phyloP scores from a whole-genome alignment of 2,113 vertebrate species.

The Sarotherodon lohbergeri region DNA sequence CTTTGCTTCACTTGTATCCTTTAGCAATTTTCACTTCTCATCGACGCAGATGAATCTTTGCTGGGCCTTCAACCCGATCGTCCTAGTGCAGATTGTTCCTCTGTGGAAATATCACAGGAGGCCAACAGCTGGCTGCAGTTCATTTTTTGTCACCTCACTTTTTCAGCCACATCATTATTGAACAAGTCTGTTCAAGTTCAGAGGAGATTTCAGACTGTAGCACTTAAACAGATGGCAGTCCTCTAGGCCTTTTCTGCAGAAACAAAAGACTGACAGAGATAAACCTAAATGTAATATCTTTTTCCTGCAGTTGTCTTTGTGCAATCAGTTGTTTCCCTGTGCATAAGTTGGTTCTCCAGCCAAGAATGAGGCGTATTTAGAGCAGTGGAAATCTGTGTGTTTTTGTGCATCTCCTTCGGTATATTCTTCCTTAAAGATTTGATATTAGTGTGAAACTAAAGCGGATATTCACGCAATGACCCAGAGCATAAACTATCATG shows the following conservation, averaged over 20 bases:
- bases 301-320: background rate
- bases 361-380: background rate
- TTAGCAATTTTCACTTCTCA: slow-evolving; percentile 44
- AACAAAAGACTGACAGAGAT: slow-evolving; percentile 2
- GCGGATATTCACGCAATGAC: background rate
- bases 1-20: slow-evolving; percentile 16
- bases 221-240: slow-evolving; percentile 42
- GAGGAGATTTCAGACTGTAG: slow-evolving; percentile 20
- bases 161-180: slow-evolving; percentile 52
- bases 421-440: background rate
- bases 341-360: background rate
- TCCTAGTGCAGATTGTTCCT: slow-evolving; percentile 17
- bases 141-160: slow-evolving; percentile 55
- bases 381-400: background rate
- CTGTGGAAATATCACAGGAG: slow-evolving; percentile 47
- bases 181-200: slow-evolving; percentile 47
- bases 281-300: background rate
- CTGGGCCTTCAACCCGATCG: background rate
- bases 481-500: slow-evolving; percentile 1
- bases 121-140: slow-evolving; percentile 63
- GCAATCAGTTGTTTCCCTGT: background rate
- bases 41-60: slow-evolving; percentile 17
- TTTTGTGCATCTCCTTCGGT: background rate
- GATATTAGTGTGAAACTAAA: slow-evolving; percentile 2
- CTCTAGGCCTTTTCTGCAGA: slow-evolving; percentile 1